These are phyloP conservation scores for Tupaia tana DNA, from an alignment of 2,113 vertebrate genomes.

Conservation along the genomic window DNA sequence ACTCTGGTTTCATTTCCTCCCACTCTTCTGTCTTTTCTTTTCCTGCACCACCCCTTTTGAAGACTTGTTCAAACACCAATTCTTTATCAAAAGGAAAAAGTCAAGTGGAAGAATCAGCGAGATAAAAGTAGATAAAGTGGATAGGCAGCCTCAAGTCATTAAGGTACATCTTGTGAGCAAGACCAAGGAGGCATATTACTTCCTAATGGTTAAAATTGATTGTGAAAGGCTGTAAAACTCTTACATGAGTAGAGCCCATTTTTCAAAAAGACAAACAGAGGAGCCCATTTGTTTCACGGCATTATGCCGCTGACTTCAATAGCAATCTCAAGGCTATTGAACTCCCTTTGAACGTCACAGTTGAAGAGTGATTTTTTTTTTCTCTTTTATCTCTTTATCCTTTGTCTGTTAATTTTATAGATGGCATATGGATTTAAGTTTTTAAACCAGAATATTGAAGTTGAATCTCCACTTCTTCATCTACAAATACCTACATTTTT, in stretches of 20 bases:
- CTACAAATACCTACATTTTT: background rate
- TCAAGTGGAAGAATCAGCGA: conserved; percentile 42
- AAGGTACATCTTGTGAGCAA: conserved; percentile 19
- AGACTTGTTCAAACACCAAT: background rate
- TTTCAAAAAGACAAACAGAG: background rate
- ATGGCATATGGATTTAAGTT: background rate
- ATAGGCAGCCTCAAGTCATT: conserved; percentile 46
- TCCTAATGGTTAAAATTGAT: background rate
- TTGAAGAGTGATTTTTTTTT: background rate
- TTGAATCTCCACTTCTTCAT: background rate
- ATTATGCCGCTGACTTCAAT: background rate
- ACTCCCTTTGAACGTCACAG: background rate
- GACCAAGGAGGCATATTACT: conserved; percentile 37
- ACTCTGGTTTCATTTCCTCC: background rate
- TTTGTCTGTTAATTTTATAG: background rate
- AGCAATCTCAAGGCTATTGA: background rate
- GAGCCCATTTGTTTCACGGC: background rate
- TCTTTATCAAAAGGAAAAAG: conserved; percentile 36
- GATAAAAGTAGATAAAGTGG: conserved; percentile 52
- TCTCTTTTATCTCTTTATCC: background rate
- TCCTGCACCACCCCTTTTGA: background rate
- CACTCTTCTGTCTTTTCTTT: background rate
- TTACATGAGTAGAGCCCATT: background rate
- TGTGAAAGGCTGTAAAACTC: background rate
- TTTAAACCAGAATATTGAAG: background rate